Evolutionary conservation across 2,797 vertebrate species (phyloP).

Genomic region (Chaunax sp.): DNA sequence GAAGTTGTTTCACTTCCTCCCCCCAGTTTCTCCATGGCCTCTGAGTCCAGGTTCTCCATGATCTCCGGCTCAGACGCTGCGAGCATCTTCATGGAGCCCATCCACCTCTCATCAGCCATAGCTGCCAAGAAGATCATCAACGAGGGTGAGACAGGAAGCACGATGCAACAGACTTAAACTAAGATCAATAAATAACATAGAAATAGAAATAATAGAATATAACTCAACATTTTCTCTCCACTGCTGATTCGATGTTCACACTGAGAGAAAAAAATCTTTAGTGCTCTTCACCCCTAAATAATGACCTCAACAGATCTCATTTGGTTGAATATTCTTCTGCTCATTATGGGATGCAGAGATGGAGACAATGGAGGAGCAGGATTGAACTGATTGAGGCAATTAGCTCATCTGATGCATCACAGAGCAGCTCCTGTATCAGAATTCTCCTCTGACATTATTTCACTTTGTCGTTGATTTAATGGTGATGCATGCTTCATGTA

Average conservation of each 20-base stretch:
- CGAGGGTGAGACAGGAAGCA: constrained; percentile 85
- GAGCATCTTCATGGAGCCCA: constrained; percentile 98
- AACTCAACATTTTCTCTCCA: no score
- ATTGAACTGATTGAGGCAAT: constrained; percentile 49
- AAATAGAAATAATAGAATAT: no score
- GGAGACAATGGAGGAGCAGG: not conserved
- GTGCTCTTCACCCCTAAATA: not conserved
- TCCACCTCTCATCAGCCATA: constrained; percentile 93
- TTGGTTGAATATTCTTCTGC: not conserved
- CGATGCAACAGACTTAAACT: not conserved
- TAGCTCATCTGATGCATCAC: not conserved
- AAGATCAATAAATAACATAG: no score
- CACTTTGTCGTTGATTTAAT: not conserved
- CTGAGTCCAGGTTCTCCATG: constrained; percentile 87
- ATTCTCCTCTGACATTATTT: not conserved
- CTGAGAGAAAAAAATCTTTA: not conserved
- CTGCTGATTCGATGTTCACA: no score
- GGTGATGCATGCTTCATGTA: constrained; percentile 28
- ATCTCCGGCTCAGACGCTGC: constrained; percentile 91
- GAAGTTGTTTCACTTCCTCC: no score
- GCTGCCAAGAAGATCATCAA: constrained; percentile 95
- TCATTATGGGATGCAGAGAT: constrained; percentile 4
- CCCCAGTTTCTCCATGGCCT: constrained; percentile 73
- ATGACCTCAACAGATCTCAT: constrained; percentile 9
- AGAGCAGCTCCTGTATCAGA: constrained; percentile 1